Percentiles rank a stretch among this genome's conserved stretches.
Evolutionary conservation across 2,797 vertebrate genomes (phyloP).

Genomic region (Rhabdophis nuchalis): DNA sequence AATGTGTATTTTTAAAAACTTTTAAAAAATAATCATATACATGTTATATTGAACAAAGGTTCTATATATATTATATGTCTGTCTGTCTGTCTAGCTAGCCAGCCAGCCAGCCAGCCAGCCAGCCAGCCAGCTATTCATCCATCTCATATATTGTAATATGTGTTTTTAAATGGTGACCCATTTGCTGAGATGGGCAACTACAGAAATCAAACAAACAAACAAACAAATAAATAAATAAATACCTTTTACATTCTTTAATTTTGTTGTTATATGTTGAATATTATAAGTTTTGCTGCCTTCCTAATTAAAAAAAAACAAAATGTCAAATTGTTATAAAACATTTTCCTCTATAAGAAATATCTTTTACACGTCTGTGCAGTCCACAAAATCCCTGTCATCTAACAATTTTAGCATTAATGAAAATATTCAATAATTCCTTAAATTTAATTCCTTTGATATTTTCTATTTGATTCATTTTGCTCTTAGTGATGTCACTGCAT

Average conservation of each 20-base stretch:
- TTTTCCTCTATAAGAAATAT: neutral
- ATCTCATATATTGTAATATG: too few relatives aligned
- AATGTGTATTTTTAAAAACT: slow-evolving; percentile 18
- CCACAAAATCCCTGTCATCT: neutral
- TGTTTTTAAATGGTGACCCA: neutral
- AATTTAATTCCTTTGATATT: neutral
- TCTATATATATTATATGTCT: neutral
- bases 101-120: too few relatives aligned
- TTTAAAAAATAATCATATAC: neutral
- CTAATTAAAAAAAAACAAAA: neutral
- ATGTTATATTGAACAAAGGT: slow-evolving; percentile 9
- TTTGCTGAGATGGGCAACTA: neutral
- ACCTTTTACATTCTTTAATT: neutral
- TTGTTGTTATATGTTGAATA: slow-evolving; percentile 4
- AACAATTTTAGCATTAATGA: neutral
- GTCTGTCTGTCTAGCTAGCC: too few relatives aligned
- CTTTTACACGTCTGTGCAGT: neutral
- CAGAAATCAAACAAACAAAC: neutral
- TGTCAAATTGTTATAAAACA: neutral
- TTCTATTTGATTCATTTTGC: neutral
- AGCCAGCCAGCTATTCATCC: too few relatives aligned
- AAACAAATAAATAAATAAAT: neutral
- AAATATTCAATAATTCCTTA: neutral
- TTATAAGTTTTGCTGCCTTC: neutral
- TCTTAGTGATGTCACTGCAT: neutral